phyloP scores from a whole-genome alignment of 2,888 invertebrate genomes.

The Cephus runcator region DNA sequence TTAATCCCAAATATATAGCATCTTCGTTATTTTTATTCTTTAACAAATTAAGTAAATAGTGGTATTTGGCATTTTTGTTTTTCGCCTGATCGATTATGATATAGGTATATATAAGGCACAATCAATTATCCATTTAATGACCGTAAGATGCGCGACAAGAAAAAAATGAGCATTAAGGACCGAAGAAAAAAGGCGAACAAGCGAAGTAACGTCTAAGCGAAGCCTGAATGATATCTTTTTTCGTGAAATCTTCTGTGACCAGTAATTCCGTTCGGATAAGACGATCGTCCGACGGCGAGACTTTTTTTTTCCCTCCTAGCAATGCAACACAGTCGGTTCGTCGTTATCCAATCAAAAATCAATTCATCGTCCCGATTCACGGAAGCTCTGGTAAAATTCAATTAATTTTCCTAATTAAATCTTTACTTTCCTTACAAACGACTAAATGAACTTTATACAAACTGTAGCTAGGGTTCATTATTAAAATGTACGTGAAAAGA shows the following conservation, averaged over 20 bases:
- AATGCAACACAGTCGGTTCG: neutral
- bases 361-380: neutral
- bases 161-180: neutral
- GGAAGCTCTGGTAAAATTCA: neutral
- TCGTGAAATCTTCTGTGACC: neutral
- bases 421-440: neutral
- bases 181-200: neutral
- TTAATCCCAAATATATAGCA: too few species aligned
- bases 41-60: neutral
- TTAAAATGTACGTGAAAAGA: neutral
- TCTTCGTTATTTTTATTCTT: neutral
- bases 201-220: neutral
- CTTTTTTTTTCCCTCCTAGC: neutral
- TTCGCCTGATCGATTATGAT: neutral
- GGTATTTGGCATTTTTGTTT: neutral
- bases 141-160: neutral
- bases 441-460: neutral
- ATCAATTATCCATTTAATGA: slow-evolving; percentile 1
- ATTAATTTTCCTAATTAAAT: neutral
- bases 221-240: neutral
- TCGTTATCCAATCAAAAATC: neutral
- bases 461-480: neutral
- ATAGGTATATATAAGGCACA: neutral
- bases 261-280: neutral
- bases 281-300: neutral